phyloP scores from a whole-genome alignment of 2,797 vertebrate genomes.

The Crocodylus rhombifer region DNA sequence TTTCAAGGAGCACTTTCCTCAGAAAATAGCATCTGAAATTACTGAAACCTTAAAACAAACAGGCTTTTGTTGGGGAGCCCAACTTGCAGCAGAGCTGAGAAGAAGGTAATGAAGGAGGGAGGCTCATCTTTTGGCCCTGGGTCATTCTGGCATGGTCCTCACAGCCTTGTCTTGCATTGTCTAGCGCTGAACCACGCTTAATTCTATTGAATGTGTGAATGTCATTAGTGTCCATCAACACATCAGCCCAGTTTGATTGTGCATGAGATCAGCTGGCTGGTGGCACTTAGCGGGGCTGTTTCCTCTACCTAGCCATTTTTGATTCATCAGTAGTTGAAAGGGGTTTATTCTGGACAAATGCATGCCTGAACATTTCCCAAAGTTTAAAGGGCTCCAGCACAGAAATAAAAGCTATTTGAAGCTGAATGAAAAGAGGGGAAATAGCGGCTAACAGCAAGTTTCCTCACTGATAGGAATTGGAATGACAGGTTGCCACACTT shows the following conservation, averaged over 20 bases:
- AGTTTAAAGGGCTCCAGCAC: not conserved
- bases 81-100: not conserved
- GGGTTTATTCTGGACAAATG: not conserved
- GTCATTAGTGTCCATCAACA: not conserved
- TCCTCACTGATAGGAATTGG: not conserved
- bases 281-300: not conserved
- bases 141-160: not conserved
- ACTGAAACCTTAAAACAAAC: not conserved
- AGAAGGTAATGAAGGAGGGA: not conserved
- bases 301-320: not conserved
- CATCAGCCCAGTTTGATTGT: not conserved
- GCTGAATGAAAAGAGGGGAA: not conserved
- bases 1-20: constrained; percentile 51
- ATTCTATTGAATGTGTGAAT: not conserved
- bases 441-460: not conserved
- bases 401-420: accelerated
- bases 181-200: not conserved
- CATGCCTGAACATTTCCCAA: not conserved
- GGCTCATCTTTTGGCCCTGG: not conserved
- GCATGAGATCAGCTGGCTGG: not conserved
- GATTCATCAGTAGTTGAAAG: not conserved
- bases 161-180: not conserved
- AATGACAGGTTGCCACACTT: not conserved
- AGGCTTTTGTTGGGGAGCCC: constrained; percentile 18
- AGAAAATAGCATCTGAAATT: not conserved